A percentile compares a stretch with the other conserved stretches of the same genome.
Evolutionary conservation across 2,113 vertebrate species (phyloP).

Genomic region (Jacana jacana): DNA sequence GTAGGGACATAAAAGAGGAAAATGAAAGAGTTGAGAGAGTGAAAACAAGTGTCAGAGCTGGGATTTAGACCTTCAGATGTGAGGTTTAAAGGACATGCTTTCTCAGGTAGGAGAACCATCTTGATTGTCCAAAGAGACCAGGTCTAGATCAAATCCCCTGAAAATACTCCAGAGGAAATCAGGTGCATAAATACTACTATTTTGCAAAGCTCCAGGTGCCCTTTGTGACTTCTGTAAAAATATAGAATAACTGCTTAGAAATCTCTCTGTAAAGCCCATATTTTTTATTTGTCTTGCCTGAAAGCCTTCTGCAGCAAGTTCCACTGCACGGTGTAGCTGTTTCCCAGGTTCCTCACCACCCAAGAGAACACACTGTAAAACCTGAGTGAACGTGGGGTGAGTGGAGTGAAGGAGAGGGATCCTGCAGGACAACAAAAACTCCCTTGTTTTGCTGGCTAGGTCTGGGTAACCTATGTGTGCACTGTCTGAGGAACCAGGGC

Average conservation of each 20-base stretch:
- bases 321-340: background rate
- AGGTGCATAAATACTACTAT: background rate
- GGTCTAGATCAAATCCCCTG: background rate
- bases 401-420: background rate
- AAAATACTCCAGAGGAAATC: background rate
- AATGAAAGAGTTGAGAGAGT: background rate
- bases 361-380: background rate
- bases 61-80: background rate
- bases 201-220: background rate
- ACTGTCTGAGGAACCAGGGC: background rate
- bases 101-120: background rate
- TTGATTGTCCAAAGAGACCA: background rate
- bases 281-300: background rate
- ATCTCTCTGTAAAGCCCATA: background rate
- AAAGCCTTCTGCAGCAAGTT: background rate
- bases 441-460: background rate
- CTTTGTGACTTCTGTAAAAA: background rate
- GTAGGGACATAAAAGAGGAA: background rate
- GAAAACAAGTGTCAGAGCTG: background rate
- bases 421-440: background rate
- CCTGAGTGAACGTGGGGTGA: background rate
- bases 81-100: background rate
- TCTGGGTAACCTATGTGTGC: accelerated
- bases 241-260: background rate
- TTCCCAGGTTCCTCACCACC: background rate